These are phyloP conservation scores for Bradypodion pumilum DNA, from an alignment of 2,797 vertebrate species.

Conservation along the genomic window DNA sequence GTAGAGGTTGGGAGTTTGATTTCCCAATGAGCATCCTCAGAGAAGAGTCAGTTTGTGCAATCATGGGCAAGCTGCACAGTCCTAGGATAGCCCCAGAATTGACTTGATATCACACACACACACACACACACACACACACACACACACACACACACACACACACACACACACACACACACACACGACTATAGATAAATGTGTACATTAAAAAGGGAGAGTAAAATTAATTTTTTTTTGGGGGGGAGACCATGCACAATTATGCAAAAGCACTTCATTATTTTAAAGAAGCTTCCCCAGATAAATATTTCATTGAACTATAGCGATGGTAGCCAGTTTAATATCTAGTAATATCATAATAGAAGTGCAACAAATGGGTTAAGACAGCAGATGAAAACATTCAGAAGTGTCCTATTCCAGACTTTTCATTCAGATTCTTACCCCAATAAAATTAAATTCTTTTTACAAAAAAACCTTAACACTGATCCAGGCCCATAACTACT, in stretches of 20 bases:
- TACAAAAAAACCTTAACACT: neutral
- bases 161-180: too few species aligned
- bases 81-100: too few species aligned
- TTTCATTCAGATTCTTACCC: neutral
- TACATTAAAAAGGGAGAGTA: neutral
- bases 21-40: too few species aligned
- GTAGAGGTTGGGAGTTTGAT: too few species aligned
- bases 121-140: too few species aligned
- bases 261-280: constrained; percentile 1
- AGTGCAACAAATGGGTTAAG: neutral
- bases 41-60: too few species aligned
- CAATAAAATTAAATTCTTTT: neutral
- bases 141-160: too few species aligned
- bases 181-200: neutral
- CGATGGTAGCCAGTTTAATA: neutral
- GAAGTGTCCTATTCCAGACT: neutral
- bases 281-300: neutral
- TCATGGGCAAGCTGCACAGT: too few species aligned
- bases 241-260: neutral
- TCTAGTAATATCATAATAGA: neutral
- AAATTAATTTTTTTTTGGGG: too few species aligned
- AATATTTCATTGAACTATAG: neutral
- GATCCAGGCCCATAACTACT: neutral
- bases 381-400: neutral
- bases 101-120: too few species aligned